Conservation (phyloP, 2,113 vertebrate genomes). For the Campylorhamphus procurvoides region DNA sequence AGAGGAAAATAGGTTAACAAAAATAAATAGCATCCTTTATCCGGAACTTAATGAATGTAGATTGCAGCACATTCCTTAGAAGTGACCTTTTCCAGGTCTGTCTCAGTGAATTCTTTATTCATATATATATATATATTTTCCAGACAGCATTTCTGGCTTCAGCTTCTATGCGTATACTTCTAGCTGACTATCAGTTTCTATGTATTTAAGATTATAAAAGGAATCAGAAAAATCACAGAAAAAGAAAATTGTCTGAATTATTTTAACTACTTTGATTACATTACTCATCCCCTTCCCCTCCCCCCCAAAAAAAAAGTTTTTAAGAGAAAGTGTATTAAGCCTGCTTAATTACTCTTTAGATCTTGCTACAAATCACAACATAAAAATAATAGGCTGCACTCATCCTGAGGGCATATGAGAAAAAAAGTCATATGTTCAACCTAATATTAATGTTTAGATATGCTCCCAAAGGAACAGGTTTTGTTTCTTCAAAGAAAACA, state of each 20-base stretch:
- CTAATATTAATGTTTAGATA: background rate
- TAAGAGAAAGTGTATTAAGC: slow-evolving; percentile 39
- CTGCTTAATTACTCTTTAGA: slow-evolving; percentile 45
- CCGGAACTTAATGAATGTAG: background rate
- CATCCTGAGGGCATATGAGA: background rate
- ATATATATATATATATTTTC: background rate
- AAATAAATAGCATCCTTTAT: slow-evolving; percentile 56
- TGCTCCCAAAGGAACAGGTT: background rate
- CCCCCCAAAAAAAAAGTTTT: background rate
- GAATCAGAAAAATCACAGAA: background rate
- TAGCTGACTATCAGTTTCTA: background rate
- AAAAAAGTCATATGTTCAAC: background rate
- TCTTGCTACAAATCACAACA: background rate
- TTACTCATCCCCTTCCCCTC: too few species aligned
- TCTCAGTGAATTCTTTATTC: slow-evolving; percentile 5
- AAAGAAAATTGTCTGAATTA: background rate
- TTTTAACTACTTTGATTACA: background rate
- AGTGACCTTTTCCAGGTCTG: background rate
- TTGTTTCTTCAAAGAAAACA: background rate
- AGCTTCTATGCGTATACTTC: background rate
- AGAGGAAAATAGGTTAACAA: background rate
- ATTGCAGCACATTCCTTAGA: slow-evolving; percentile 2
- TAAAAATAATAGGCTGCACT: background rate
- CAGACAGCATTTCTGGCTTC: background rate
- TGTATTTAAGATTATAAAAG: background rate